phyloP scores from a whole-genome alignment of 2,888 invertebrate genomes.

The Lampropteryx suffumata region DNA sequence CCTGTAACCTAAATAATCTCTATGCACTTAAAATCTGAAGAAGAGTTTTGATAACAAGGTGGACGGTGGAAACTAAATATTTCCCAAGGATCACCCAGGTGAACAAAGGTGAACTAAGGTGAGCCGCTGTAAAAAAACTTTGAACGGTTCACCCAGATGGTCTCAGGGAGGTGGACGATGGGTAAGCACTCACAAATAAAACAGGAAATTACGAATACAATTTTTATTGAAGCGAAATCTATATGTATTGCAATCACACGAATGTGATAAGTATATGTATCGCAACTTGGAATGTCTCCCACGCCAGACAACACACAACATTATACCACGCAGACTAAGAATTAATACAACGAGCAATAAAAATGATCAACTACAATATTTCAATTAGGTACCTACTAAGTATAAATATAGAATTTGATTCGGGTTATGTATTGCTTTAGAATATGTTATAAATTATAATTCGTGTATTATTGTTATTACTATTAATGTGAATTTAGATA shows the following conservation, averaged over 20 bases:
- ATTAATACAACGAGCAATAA: constrained; percentile 21
- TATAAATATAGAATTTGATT: constrained; percentile 14
- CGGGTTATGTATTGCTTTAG: constrained; percentile 6
- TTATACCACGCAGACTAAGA: constrained; percentile 8
- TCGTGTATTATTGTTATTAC: too few species aligned
- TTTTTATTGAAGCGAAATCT: constrained; percentile 73
- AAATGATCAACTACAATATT: constrained; percentile 16
- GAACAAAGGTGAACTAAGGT: too few species aligned
- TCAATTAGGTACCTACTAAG: too few species aligned
- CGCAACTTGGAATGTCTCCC: constrained; percentile 41
- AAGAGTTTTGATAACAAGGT: too few species aligned
- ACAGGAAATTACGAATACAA: constrained; percentile 54
- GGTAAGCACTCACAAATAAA: constrained; percentile 27
- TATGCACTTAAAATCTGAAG: too few species aligned
- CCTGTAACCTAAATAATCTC: too few species aligned
- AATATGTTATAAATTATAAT: too few species aligned
- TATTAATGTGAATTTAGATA: neutral
- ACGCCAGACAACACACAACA: constrained; percentile 13
- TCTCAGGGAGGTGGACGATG: neutral
- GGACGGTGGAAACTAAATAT: too few species aligned
- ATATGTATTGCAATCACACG: constrained; percentile 61
- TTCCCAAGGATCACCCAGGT: too few species aligned
- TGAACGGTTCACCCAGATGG: too few species aligned
- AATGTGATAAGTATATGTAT: constrained; percentile 41
- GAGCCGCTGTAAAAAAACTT: too few species aligned